Conservation (phyloP, 2,888 invertebrate genomes). For the Acronicta alni region DNA sequence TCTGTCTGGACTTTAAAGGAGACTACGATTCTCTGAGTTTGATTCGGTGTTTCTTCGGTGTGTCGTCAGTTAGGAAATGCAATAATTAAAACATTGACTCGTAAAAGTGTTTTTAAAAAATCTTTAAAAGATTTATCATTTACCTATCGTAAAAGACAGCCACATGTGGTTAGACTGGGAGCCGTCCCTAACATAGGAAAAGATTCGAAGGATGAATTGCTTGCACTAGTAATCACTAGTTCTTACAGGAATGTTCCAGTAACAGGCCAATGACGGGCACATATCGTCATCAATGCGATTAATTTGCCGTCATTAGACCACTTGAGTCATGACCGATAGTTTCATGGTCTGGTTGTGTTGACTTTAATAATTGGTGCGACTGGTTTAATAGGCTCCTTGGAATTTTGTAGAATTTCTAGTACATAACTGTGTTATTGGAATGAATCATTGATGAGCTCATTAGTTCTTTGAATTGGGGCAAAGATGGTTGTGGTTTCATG, state of each 20-base stretch:
- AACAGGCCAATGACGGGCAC: conserved; percentile 21
- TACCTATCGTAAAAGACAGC: no score
- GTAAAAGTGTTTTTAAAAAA: no score
- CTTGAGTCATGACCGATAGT: conserved; percentile 30
- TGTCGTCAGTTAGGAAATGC: no score
- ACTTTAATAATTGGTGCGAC: conserved; percentile 6
- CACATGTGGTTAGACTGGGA: no score
- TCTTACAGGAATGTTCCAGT: conserved; percentile 10
- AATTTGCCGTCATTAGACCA: conserved; percentile 26
- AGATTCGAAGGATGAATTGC: conserved; percentile 4
- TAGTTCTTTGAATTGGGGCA: no score
- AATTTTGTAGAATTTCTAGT: conserved; percentile 14
- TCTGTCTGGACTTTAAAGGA: no score
- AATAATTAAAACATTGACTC: no score
- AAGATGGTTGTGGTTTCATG: no score
- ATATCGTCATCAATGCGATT: conserved; percentile 14
- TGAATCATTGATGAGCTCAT: conserved; percentile 15
- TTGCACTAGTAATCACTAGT: conserved; percentile 27
- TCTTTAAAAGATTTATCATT: no score
- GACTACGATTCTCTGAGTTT: no score
- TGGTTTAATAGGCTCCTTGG: conserved; percentile 9
- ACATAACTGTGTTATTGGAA: conserved; percentile 1
- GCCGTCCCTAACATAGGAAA: conserved; percentile 10
- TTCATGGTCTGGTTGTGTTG: conserved; percentile 19
- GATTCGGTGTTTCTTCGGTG: no score